phyloP scores from a whole-genome alignment of 2,113 vertebrate genomes.

The Corynorhinus townsendii region DNA sequence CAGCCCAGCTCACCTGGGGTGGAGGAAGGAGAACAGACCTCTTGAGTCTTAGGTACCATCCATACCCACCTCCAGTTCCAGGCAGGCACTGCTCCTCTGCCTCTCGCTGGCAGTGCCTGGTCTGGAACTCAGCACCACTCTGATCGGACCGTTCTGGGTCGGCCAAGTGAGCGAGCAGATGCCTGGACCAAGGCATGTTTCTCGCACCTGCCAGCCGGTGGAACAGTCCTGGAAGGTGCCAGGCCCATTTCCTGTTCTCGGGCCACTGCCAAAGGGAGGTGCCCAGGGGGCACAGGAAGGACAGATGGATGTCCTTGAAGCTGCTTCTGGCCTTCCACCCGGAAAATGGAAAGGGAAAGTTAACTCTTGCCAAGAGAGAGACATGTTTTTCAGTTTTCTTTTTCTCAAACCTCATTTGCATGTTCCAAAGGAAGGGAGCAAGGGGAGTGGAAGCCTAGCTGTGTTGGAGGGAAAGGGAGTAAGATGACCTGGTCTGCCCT shows the following conservation, averaged over 20 bases:
- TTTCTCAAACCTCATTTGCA: neutral
- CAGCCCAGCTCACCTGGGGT: neutral
- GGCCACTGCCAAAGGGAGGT: slow-evolving; percentile 15
- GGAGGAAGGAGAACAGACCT: neutral
- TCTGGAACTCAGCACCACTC: slow-evolving; percentile 16
- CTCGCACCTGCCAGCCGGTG: slow-evolving; percentile 47
- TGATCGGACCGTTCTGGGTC: neutral
- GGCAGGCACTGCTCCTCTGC: neutral
- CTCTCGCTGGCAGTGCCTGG: neutral
- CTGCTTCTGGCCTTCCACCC: neutral
- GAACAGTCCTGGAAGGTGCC: slow-evolving; percentile 38
- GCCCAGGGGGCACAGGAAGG: neutral
- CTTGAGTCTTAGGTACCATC: neutral
- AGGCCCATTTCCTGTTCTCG: neutral
- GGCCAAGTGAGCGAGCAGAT: neutral
- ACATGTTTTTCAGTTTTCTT: neutral
- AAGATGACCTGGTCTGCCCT: neutral
- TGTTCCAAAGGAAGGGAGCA: neutral
- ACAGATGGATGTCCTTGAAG: neutral
- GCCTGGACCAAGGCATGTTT: slow-evolving; percentile 52
- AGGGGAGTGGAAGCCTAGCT: neutral
- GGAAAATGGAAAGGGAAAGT: neutral
- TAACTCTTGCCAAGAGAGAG: neutral
- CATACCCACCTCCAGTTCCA: neutral
- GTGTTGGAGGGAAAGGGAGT: neutral